phyloP scores from a whole-genome alignment of 2,797 vertebrate genomes.

The Sebastes hopkinsi region DNA sequence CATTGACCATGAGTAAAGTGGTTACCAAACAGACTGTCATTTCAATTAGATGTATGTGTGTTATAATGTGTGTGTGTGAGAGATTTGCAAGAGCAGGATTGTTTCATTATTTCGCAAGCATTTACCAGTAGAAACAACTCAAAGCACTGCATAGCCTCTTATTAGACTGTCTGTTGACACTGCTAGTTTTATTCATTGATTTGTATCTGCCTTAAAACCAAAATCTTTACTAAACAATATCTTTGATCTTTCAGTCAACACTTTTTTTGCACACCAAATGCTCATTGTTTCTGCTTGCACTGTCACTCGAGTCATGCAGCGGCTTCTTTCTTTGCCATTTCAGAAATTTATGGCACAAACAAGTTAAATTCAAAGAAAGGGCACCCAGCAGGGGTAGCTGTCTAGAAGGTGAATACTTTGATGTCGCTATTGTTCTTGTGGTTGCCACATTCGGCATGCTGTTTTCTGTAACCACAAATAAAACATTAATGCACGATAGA shows the following conservation, averaged over 20 bases:
- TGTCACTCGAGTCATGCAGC: neutral
- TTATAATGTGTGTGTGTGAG: neutral
- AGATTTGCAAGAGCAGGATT: neutral
- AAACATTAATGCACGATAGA: conserved; percentile 12
- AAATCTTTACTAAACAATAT: neutral
- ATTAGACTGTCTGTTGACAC: neutral
- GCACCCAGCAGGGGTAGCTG: conserved; percentile 32
- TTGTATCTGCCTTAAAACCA: neutral
- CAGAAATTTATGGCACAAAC: conserved; percentile 3
- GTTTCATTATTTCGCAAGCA: conserved; percentile 35
- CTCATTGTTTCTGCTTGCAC: neutral
- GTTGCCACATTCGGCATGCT: conserved; percentile 4
- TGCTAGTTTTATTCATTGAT: neutral
- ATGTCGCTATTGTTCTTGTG: conserved; percentile 21
- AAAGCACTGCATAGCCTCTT: neutral
- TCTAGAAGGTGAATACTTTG: conserved; percentile 25
- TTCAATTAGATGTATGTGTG: conserved; percentile 8
- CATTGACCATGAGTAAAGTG: neutral
- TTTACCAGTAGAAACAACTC: conserved; percentile 15
- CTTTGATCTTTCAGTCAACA: neutral
- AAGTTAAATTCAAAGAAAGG: conserved; percentile 44
- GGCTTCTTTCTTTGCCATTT: neutral
- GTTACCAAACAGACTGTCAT: conserved; percentile 5
- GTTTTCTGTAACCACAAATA: conserved; percentile 9
- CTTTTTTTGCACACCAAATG: neutral